Base-by-base conservation (phyloP, 2,113 vertebrate species). In the Oophaga pumilio region DNA sequence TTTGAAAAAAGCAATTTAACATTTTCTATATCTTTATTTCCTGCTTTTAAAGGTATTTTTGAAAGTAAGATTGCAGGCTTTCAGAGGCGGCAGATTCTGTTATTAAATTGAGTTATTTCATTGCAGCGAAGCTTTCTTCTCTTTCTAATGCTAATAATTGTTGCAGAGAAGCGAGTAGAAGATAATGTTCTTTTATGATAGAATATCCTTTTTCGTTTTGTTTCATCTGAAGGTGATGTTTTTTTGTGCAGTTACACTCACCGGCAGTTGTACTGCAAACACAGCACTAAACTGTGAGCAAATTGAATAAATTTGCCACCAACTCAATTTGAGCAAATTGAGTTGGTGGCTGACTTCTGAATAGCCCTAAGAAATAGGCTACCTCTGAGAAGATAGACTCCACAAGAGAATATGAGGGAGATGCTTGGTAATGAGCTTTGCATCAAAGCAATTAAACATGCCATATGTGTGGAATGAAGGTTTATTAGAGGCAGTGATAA, bases 1-100 rank as follows among this genome's bases (percentile, higher is more conserved):
- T 87, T 90, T 86, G 82, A 60, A 60, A 64, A 84, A 88, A 66
- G 49, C 89, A 90, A 87, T 62, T 74, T 82, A 90, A 66, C 7
- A 71, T 91, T 91, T 17, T 90, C 26, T 87, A 62, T 84, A 74
- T 86, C 89, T 90, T 84, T 80, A 85, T 85, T 64, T 85, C 59
- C 33, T 85, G 84, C 28, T 77, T 85, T 77, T 64, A 76, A 85
- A 77, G 22, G 74, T 64, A 22, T 77, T 76, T 76, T 76, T 62
- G 59, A 77, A 76, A 76, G 84, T 76, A 26, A 85, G 73, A 85
- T 85, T 85, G 57, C 33, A 43, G 33, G 76, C 76, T 78, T 66
- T 69, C 13, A 78, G 57, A 50, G 17, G 11, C 28, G 33, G 73
- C 50, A 24, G 26, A 74, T 57, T 78, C 73, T 20, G 73, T 77